Evolutionary conservation across 2,113 vertebrate species (phyloP).

Genomic region (Atrichornis clamosus): DNA sequence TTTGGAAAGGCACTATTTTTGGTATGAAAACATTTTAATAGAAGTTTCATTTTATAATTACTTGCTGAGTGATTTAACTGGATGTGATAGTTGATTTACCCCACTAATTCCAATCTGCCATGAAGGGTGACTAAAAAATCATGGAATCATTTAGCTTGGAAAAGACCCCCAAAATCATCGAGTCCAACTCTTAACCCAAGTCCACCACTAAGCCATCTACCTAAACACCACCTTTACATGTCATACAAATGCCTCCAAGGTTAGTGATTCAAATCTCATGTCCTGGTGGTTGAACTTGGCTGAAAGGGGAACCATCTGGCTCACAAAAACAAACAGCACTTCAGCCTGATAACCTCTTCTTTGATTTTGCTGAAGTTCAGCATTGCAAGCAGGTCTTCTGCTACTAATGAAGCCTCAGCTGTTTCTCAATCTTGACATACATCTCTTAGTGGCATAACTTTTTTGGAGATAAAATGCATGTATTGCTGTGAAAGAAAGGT

Average conservation of each 20-base stretch:
- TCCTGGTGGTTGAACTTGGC: background rate
- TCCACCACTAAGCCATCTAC: background rate
- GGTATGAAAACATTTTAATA: conserved; percentile 72
- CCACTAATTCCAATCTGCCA: background rate
- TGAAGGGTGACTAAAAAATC: background rate
- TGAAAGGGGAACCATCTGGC: background rate
- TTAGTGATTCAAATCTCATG: background rate
- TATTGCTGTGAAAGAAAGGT: background rate
- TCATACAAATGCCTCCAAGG: background rate
- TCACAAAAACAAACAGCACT: background rate
- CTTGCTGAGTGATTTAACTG: background rate
- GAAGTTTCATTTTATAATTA: background rate
- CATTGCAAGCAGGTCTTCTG: background rate
- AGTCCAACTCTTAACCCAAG: background rate
- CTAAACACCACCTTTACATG: background rate
- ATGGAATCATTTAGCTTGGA: background rate
- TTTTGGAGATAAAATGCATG: background rate
- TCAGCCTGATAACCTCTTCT: background rate
- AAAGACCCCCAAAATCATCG: background rate
- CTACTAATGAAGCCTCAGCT: background rate
- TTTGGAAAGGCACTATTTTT: conserved; percentile 85
- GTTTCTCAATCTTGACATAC: background rate
- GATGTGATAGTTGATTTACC: background rate
- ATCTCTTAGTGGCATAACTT: background rate
- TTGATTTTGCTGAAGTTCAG: background rate